Base-by-base conservation (phyloP, 35 echinoderm and acorn worm genomes). In the Apostichopus parvimensis region DNA sequence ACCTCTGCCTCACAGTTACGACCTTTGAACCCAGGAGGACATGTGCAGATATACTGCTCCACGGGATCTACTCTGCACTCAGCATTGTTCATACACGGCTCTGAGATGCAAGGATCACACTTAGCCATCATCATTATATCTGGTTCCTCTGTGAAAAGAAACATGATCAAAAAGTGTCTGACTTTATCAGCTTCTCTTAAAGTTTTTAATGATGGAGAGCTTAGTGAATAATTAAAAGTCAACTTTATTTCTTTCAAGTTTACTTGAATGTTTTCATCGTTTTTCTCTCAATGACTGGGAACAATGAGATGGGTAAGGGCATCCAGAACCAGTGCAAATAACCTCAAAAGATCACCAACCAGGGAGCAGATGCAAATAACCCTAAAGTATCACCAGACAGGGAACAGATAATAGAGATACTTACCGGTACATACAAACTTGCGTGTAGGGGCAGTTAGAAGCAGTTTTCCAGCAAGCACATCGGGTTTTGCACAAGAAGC, bases 371-470 rank as follows among this genome's bases (percentile, higher is more conserved):
- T n/a, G n/a, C n/a, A n/a, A n/a, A n/a, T n/a, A n/a, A n/a, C n/a
- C n/a, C n/a, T 12, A 4, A 9, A 61, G 58, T 9, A 61, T 61
- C 58, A 45, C 34, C 34, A 45, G 2, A 3, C 34, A 45, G 34
- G 3, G 34, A 45, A 45, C 34, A 45, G 34, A 45, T 45, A 45
- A 45, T 61, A 61, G 58, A 5, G 11, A 22, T 20, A 84, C 86
- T 88, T 95, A 99, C 97, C 95, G 57, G 71, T 94, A 34, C 97
- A 99, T 9, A 94, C 65, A 87, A 99, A 99, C 61, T 94, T 94
- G 65, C 90, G 92, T n/a, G 97, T 93, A 5, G 97, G 97, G 6
- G 97, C 97, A 22, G 97, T 99, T 10, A 99, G 93, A 8, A 99
- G 93, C 1, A 96, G 97, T 87, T 99, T 99, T 24, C 95, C 95